Evolutionary conservation across 2,888 invertebrate genomes (phyloP).

Genomic region (Brenthis hecate): DNA sequence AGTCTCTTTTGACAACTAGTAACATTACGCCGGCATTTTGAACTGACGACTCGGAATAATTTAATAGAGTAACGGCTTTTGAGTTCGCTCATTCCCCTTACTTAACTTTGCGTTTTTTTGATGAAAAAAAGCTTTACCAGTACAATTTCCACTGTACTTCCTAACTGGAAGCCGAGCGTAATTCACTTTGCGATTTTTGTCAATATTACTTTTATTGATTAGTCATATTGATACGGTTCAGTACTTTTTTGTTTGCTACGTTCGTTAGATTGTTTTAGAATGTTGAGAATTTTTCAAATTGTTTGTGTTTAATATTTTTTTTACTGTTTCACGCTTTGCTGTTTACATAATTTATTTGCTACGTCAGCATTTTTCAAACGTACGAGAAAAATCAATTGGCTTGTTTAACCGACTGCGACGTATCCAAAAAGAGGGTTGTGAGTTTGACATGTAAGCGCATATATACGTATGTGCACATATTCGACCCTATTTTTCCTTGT

Average conservation of each 20-base stretch:
- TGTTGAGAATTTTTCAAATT: too few relatives aligned
- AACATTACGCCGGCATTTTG: conserved; percentile 71
- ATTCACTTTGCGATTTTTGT: conserved; percentile 25
- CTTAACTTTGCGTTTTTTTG: conserved; percentile 51
- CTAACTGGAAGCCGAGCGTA: conserved; percentile 27
- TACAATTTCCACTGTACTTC: conserved; percentile 31
- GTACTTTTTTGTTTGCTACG: conserved; percentile 44
- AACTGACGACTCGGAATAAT: conserved; percentile 72
- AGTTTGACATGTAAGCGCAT: too few relatives aligned
- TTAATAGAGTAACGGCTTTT: conserved; percentile 71
- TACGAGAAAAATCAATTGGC: too few relatives aligned
- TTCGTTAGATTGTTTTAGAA: neutral
- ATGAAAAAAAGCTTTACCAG: conserved; percentile 33
- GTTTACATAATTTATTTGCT: too few relatives aligned
- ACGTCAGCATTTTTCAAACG: too few relatives aligned
- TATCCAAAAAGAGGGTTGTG: too few relatives aligned
- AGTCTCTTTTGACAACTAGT: conserved; percentile 59
- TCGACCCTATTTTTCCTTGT: too few relatives aligned
- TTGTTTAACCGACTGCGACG: too few relatives aligned
- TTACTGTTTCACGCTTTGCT: too few relatives aligned
- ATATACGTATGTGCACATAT: too few relatives aligned
- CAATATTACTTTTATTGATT: conserved; percentile 11
- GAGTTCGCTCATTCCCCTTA: conserved; percentile 54
- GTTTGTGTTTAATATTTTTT: too few relatives aligned
- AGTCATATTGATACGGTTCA: conserved; percentile 1